Percentiles rank a stretch among this genome's conserved stretches.
Evolutionary conservation across 2,888 invertebrate genomes (phyloP).

Genomic region (Apamea crenata): DNA sequence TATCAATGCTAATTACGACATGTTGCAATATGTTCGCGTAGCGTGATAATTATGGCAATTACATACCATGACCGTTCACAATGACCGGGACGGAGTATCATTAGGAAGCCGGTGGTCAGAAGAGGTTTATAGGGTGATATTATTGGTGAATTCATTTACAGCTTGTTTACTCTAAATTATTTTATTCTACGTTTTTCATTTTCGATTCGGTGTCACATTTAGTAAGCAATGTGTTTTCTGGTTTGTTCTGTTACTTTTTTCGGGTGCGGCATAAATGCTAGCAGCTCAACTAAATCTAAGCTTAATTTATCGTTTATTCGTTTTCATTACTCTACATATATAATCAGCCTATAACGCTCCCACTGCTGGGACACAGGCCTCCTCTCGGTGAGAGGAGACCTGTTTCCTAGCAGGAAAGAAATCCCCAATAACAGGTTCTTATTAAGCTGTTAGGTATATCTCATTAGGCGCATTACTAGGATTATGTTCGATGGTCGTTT

Average conservation of each 20-base stretch:
- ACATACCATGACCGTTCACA: slow-evolving; percentile 20
- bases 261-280: neutral
- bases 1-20: slow-evolving; percentile 10
- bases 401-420: too few relatives aligned
- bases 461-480: neutral
- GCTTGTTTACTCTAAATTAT: neutral
- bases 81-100: neutral
- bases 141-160: slow-evolving; percentile 9
- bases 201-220: neutral
- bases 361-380: too few relatives aligned
- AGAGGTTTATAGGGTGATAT: neutral
- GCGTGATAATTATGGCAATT: slow-evolving; percentile 27
- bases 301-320: neutral
- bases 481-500: neutral
- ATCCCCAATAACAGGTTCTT: neutral
- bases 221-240: neutral
- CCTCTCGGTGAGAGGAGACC: too few relatives aligned
- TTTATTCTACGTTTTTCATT: neutral
- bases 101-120: slow-evolving; percentile 16
- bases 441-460: neutral
- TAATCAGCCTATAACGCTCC: too few relatives aligned
- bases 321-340: too few relatives aligned
- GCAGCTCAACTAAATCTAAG: neutral
- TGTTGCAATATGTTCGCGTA: slow-evolving; percentile 18
- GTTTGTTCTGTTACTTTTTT: neutral